Evolutionary conservation across 2,113 vertebrate genomes (phyloP), one percentile per base, ranked within the genome.

Genomic region (Physeter macrocephalus): DNA sequence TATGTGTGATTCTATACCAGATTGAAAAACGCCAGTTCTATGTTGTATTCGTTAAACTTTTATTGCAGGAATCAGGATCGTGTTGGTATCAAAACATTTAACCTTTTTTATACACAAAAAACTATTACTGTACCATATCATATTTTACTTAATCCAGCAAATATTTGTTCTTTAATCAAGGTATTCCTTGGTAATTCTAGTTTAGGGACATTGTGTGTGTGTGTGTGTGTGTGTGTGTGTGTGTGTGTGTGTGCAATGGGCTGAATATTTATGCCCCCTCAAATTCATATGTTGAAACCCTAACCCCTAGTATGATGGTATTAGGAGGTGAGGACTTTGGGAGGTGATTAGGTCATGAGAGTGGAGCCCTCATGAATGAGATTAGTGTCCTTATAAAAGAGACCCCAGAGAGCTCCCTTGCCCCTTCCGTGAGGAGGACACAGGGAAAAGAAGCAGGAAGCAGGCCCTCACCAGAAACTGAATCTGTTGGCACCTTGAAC

Each of bases 41-140:
- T 77, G 52, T 75, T 89, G 20, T 52, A 52, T 36, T 85, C 85
- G 83, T 97, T 77, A 95, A 96, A 57, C 39, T 81, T 94, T 87
- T 46, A 61, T 46, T 89, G 57, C 92, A 64, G 62, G 62, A 86
- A 66, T 85, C 71, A 83, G 34, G 67, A 92, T n/a, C 78, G 36
- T 67, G n/a, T n/a, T 88, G 17, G 66, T 81, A 52, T n/a, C 21
- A 83, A 93, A 90, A 91, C 43, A 88, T 52, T 90, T 83, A 61
- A 74, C 96, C 21, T 86, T 82, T 54, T 52, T 75, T 61, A 71
- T 1, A 90, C 31, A 41, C 9, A 39, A 87, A 88, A 88, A 59
- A 59, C 39, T 61, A 36, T 72, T 90, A 71, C 36, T 93, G 5
- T 86, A 27, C 66, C 31, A 36, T 49, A 87, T 54, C 18, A 72